Conservation (phyloP, 2,888 invertebrate genomes). For the Isotomurus palustris region DNA sequence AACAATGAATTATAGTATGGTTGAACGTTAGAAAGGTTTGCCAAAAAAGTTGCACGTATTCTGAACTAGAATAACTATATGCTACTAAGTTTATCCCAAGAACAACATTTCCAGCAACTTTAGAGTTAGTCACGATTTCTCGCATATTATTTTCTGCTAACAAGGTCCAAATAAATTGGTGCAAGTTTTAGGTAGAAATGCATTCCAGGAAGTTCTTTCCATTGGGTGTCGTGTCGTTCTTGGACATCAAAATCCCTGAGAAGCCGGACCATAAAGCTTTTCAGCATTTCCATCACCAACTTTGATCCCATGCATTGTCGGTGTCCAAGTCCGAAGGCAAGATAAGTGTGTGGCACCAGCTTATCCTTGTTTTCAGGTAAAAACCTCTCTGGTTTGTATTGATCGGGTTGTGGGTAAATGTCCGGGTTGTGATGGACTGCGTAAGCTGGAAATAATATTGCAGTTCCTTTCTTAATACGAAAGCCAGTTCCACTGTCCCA, state of each 20-base stretch:
- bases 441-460: slow-evolving; percentile 15
- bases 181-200: not conserved
- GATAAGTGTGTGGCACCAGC: slow-evolving; percentile 22
- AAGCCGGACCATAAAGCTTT: not conserved
- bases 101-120: too few species aligned
- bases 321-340: not conserved
- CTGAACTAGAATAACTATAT: too few species aligned
- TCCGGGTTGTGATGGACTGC: slow-evolving; percentile 27
- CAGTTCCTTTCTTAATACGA: slow-evolving; percentile 16
- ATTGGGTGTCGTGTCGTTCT: not conserved
- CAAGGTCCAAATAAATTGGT: not conserved
- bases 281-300: not conserved
- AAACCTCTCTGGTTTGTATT: slow-evolving; percentile 34
- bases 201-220: not conserved
- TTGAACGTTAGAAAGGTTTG: too few species aligned
- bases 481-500: slow-evolving; percentile 27
- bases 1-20: too few species aligned
- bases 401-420: slow-evolving; percentile 17
- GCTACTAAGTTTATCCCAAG: too few species aligned
- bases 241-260: not conserved
- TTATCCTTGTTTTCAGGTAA: slow-evolving; percentile 35
- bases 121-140: too few species aligned
- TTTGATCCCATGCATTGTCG: not conserved
- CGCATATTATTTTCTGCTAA: too few species aligned
- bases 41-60: too few species aligned